Percentiles rank a stretch among this genome's conserved stretches.
These are phyloP conservation scores for Macropis europaea DNA, from an alignment of 2,888 invertebrate species.

Conservation along the genomic window DNA sequence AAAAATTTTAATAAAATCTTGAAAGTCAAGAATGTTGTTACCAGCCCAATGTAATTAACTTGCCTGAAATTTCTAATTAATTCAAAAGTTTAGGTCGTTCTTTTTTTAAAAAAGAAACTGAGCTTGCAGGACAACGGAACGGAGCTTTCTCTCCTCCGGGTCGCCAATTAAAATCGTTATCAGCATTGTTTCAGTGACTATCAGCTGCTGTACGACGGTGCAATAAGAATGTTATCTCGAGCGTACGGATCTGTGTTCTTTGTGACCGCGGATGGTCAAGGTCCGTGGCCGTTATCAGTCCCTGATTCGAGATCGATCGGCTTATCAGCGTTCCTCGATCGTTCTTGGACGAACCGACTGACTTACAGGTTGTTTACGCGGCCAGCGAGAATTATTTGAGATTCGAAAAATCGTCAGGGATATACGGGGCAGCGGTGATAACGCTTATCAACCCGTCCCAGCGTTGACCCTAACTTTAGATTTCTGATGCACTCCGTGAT, in stretches of 20 bases:
- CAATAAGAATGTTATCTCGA: conserved; percentile 25
- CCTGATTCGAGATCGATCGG: conserved; percentile 15
- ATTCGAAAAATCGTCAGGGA: neutral
- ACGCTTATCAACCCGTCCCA: conserved; percentile 34
- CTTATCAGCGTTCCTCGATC: conserved; percentile 38
- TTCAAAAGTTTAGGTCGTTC: no score
- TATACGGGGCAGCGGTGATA: neutral
- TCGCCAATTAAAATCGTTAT: no score
- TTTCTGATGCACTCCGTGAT: conserved; percentile 24
- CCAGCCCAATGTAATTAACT: no score
- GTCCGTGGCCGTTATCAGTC: conserved; percentile 28
- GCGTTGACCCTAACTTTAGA: conserved; percentile 30
- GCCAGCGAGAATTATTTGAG: neutral
- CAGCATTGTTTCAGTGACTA: no score
- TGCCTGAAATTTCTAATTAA: no score
- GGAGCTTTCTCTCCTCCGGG: no score
- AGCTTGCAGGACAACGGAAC: no score
- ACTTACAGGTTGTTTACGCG: neutral
- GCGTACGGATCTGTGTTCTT: neutral
- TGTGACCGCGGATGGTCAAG: conserved; percentile 34
- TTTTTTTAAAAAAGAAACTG: no score
- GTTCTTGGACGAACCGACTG: neutral
- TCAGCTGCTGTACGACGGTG: neutral
- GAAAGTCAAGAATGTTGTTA: no score
- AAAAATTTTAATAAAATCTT: no score